These are phyloP conservation scores for Odontocolon sp. DNA, from an alignment of 2,888 invertebrate genomes.

Conservation along the genomic window DNA sequence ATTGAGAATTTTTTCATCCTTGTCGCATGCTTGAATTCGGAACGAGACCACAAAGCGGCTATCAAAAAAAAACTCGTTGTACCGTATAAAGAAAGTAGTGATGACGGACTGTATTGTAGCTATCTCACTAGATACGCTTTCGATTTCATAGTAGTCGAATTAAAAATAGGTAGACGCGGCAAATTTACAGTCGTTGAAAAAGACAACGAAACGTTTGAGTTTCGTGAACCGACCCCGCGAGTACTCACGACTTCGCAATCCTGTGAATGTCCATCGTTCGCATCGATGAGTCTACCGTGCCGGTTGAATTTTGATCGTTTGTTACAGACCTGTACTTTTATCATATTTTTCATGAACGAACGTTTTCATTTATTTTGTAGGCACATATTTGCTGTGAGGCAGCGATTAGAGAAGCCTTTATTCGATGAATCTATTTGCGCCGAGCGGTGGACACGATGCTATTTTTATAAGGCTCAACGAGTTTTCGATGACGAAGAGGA, in stretches of 20 bases:
- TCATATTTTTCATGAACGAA: no score
- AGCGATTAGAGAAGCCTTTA: neutral
- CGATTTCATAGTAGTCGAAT: neutral
- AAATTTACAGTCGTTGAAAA: neutral
- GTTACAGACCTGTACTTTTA: neutral
- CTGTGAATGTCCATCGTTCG: neutral
- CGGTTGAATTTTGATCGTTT: neutral
- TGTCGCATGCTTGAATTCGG: neutral
- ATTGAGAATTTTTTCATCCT: neutral
- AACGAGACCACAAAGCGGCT: neutral
- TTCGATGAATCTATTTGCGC: slow-evolving; percentile 33
- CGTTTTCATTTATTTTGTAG: neutral
- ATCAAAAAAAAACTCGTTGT: neutral
- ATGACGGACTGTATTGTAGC: neutral
- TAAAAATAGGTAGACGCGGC: neutral
- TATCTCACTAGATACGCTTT: neutral
- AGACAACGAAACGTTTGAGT: neutral
- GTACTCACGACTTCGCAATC: neutral
- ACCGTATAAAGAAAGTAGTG: neutral
- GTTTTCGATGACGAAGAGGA: neutral
- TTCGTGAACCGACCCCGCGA: neutral
- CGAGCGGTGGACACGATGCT: slow-evolving; percentile 41
- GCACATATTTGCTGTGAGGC: slow-evolving; percentile 27
- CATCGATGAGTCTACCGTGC: slow-evolving; percentile 12
- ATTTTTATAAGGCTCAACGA: slow-evolving; percentile 24